Percentiles rank a stretch among this genome's conserved stretches.
Conservation (phyloP, 2,797 vertebrate genomes). For the Tinamus major region DNA sequence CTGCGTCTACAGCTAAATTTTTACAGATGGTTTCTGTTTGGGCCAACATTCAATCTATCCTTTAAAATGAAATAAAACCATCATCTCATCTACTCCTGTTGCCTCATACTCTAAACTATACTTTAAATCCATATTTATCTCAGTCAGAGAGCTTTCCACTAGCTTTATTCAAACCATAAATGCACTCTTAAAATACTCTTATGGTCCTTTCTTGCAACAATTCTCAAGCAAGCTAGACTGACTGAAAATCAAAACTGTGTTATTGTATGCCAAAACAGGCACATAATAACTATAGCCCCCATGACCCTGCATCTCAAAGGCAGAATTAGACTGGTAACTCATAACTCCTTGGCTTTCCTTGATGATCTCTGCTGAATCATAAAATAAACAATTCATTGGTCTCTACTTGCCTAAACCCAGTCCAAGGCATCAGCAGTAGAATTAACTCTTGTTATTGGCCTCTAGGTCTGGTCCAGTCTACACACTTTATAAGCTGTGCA, state of each 20-base stretch:
- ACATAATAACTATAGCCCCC: not conserved
- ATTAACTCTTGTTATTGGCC: not conserved
- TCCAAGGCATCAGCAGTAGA: not conserved
- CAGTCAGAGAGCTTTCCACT: not conserved
- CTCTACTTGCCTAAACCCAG: not conserved
- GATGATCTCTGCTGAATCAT: not conserved
- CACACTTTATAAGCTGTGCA: not conserved
- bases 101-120: not conserved
- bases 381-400: not conserved
- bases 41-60: not conserved
- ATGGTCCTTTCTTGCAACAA: not conserved
- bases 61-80: slow-evolving; percentile 7
- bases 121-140: not conserved
- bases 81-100: not conserved
- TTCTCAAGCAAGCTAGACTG: not conserved
- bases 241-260: not conserved
- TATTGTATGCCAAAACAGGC: not conserved
- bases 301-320: not conserved
- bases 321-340: not conserved
- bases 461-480: not conserved
- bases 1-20: not conserved
- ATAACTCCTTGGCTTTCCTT: not conserved
- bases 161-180: not conserved
- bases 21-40: not conserved
- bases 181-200: not conserved